phyloP scores from a whole-genome alignment of 2,113 vertebrate species.

The Urocolius indicus region DNA sequence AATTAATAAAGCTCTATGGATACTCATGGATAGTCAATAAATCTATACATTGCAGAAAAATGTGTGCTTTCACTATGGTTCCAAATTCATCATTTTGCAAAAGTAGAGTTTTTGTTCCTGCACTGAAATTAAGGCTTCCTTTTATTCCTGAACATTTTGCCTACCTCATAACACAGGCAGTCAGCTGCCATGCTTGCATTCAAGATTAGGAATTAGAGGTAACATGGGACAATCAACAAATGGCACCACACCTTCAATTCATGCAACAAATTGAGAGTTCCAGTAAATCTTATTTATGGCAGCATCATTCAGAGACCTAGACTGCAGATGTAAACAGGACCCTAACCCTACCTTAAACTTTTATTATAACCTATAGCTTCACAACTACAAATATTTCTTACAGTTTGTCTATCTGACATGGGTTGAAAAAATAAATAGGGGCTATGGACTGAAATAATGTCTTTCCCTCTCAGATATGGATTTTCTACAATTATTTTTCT shows the following conservation, averaged over 20 bases:
- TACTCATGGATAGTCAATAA: background rate
- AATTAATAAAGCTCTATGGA: background rate
- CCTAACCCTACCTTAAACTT: background rate
- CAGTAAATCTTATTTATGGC: background rate
- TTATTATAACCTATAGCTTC: background rate
- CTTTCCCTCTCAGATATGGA: background rate
- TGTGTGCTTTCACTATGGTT: fast-evolving
- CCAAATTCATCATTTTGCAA: background rate
- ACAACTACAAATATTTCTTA: background rate
- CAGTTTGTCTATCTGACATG: background rate
- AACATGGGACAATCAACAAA: background rate
- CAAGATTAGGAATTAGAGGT: background rate
- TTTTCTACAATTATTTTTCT: background rate
- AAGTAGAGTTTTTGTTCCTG: background rate
- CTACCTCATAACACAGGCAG: background rate
- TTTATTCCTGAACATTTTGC: background rate
- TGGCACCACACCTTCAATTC: fast-evolving
- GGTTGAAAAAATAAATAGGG: background rate
- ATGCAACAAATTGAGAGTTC: background rate
- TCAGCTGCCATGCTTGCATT: background rate
- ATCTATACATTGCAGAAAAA: background rate
- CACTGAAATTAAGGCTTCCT: background rate
- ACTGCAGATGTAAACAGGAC: background rate
- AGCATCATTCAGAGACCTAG: background rate
- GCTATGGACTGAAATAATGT: background rate